Conservation (phyloP, 2,113 vertebrate species). For the human region GRCh38 chr12:126846001-126846500, state of each 20-base stretch:
- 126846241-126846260: no score
- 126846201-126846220: not conserved
- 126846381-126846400: not conserved
- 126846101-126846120: not conserved
- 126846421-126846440: not conserved
- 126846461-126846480: not conserved
- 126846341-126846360: not conserved
- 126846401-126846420: not conserved
- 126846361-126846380: not conserved
- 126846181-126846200: not conserved
- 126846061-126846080: not conserved
- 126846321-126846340: no score
- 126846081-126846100: fast-evolving
- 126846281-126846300: not conserved
- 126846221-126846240: no score
- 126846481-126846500: no score
- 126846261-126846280: no score
- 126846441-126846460: not conserved
- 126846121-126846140: not conserved
- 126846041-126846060: not conserved
- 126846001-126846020: no score
- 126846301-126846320: not conserved
- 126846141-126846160: not conserved
- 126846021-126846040: no score
- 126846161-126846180: not conserved